Conservation (phyloP, 2,888 invertebrate genomes). For the Seira sanloemensis region DNA sequence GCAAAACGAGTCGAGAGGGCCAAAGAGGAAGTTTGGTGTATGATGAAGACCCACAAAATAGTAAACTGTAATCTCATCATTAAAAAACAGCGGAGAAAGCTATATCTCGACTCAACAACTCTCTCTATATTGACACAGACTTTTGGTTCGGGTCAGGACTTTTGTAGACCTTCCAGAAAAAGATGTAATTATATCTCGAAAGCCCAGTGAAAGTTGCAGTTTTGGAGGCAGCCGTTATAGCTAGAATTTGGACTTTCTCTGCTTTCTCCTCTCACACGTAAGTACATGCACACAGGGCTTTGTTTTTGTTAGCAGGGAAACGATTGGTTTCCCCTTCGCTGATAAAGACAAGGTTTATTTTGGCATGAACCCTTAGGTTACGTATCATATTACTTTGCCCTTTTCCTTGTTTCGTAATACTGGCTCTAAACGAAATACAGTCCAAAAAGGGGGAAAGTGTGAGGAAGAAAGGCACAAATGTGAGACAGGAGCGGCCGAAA, state of each 20-base stretch:
- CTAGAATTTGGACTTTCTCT: too few relatives aligned
- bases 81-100: too few relatives aligned
- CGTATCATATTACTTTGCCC: slow-evolving; percentile 12
- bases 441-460: too few relatives aligned
- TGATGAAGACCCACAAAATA: background rate
- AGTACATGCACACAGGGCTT: too few relatives aligned
- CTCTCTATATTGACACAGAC: background rate
- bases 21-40: background rate
- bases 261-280: background rate
- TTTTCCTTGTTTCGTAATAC: background rate
- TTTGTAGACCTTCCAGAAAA: too few relatives aligned
- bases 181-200: too few relatives aligned
- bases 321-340: slow-evolving; percentile 1
- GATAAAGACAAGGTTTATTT: background rate
- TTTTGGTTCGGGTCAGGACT: too few relatives aligned
- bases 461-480: too few relatives aligned
- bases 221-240: too few relatives aligned
- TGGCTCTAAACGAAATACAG: background rate
- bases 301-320: background rate
- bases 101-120: too few relatives aligned
- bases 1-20: too few relatives aligned
- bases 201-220: background rate
- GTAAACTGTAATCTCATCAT: slow-evolving; percentile 13
- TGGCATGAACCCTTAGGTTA: background rate
- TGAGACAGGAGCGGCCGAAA: too few relatives aligned